Base-by-base conservation (phyloP, 2,888 invertebrate genomes). In the Heliconius ismenius region DNA sequence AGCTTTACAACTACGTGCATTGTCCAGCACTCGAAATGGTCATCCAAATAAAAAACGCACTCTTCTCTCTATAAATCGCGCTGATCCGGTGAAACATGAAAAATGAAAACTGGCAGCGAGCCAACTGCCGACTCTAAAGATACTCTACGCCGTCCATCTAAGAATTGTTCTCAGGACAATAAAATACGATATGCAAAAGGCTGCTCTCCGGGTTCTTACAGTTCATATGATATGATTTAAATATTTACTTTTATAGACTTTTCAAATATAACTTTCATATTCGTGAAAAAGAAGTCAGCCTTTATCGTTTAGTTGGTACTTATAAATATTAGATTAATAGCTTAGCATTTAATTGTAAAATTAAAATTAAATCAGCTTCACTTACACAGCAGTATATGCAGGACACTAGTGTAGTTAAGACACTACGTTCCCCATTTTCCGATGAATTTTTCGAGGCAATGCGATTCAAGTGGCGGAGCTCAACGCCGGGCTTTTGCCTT, bases 61-160 rank as follows among this genome's bases (percentile, higher is more conserved):
- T 54, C n/a, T 28, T 32, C 58, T 86, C 86, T 88, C 88, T 89
- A 88, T 89, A 88, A 88, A 86, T 89, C 85, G 86, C 85, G 87
- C 89, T 91, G 91, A 91, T 91, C 88, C 88, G 88, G 89, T 90
- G 89, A 91, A 90, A 92, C 92, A 92, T 91, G 90, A 92, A 92
- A 90, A 90, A 90, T 91, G 89, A 82, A 83, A 86, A 86, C 87
- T 92, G 92, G 92, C 92, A 83, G 83, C 81, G 82, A 85, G 91
- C 92, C 92, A 92, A 89, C 85, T 88, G 90, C 88, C 90, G 87
- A 90, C 90, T 89, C 36, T 72, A 72, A 70, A 72, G 72, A 89
- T 89, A 90, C 89, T 88, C 89, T 90, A 90, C 91, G 89, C 88
- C 90, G 88, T 90, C 91, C 89, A 91, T 90, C 91, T 90, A 89